These are phyloP conservation scores for Mellivora capensis DNA, from an alignment of 2,113 vertebrate genomes.

Conservation along the genomic window DNA sequence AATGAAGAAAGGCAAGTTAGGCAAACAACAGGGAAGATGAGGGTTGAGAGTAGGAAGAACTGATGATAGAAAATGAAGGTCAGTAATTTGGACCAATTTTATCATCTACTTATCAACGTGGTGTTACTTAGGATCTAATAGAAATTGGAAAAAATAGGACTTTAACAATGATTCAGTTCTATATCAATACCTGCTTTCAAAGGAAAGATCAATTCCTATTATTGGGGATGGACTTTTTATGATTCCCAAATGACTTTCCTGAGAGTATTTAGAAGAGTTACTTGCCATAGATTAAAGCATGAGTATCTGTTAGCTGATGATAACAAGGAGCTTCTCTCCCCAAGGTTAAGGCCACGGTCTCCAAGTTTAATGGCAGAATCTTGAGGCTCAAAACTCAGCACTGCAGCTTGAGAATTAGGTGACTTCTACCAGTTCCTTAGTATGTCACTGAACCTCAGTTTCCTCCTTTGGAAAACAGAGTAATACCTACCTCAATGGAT, in stretches of 20 bases:
- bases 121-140: background rate
- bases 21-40: background rate
- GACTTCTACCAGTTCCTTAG: background rate
- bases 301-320: background rate
- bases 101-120: background rate
- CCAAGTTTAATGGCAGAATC: background rate
- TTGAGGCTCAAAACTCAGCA: background rate
- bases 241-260: background rate
- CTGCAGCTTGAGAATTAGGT: background rate
- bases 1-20: background rate
- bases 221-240: background rate
- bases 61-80: background rate
- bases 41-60: background rate
- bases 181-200: background rate
- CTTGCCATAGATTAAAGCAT: background rate
- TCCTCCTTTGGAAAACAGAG: background rate
- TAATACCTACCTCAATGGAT: background rate
- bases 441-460: background rate
- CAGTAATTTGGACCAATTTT: background rate
- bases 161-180: slow-evolving; percentile 32
- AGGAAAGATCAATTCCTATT: slow-evolving; percentile 29
- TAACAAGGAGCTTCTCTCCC: background rate
- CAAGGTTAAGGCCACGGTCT: background rate
- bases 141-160: background rate
- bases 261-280: background rate